Percentiles rank a stretch among this genome's conserved stretches.
phyloP scores from a whole-genome alignment of 2,797 vertebrate species.

The Sciurus vulgaris region DNA sequence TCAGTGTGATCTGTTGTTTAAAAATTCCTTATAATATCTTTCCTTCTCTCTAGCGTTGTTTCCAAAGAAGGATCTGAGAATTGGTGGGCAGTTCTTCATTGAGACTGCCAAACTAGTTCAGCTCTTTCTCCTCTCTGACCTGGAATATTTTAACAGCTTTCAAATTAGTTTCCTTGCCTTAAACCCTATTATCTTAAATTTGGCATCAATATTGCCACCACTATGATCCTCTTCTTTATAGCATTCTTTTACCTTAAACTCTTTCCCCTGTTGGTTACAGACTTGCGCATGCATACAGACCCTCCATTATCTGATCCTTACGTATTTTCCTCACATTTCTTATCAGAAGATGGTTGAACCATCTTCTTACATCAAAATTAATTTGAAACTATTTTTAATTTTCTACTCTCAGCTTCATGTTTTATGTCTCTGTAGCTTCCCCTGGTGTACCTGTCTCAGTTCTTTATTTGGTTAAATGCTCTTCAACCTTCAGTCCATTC shows the following conservation, averaged over 20 bases:
- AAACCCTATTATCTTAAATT: neutral
- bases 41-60: slow-evolving; percentile 18
- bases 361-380: slow-evolving; percentile 1
- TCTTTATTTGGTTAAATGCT: neutral
- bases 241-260: slow-evolving; percentile 43
- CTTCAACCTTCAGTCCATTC: slow-evolving; percentile 9
- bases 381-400: slow-evolving; percentile 18
- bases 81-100: neutral
- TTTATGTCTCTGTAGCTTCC: neutral
- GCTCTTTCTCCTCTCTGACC: neutral
- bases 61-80: neutral
- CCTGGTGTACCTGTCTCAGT: neutral
- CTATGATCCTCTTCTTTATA: neutral
- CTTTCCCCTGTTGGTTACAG: neutral
- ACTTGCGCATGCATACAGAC: neutral
- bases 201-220: neutral
- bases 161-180: neutral
- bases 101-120: neutral
- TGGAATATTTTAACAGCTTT: neutral
- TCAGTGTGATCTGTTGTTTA: neutral
- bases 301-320: neutral
- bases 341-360: neutral
- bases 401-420: neutral
- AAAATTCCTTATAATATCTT: neutral
- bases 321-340: neutral